Evolutionary conservation across 2,888 invertebrate species (phyloP), one percentile per base, ranked within the genome.

Genomic region (Brachylomia viminalis): DNA sequence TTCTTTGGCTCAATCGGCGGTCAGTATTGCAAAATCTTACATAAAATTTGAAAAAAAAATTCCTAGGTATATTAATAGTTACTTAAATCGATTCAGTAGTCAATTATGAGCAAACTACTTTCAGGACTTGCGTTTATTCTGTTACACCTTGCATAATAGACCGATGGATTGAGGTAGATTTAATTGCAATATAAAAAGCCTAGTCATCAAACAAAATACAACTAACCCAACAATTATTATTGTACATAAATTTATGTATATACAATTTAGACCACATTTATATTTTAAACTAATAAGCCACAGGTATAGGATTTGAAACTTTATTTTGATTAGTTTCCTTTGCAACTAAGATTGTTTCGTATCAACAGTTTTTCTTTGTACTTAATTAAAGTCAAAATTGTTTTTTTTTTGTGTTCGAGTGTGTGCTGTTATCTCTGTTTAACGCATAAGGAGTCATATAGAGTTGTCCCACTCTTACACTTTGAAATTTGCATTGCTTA

Each of bases 151-250:
- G n/a, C n/a, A n/a, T n/a, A n/a, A 0, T 59, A 67, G 66, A 54
- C 83, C 61, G 10, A 59, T 56, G 17, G n/a, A 42, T 59, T 72
- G 80, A 83, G 83, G 83, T 80, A 80, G 80, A 82, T 72, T 49
- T n/a, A 6, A 54, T 69, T 56, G 56, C 68, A 81, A 49, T 56
- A 15, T 17, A 49, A 38, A 64, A 52, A 33, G 33, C 27, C 49
- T 58, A 62, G 38, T 42, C 42, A 7, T 42, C 42, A 49, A 80
- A 71, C 23, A 30, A 1, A 30, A 56, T 52, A 61, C 49, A 30
- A 23, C 49, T 23, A 15, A 72, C 23, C 7, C 52, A 66, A 72
- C 45, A 66, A 54, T 45, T 66, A 17, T n/a, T n/a, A n/a, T n/a
- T n/a, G n/a, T n/a, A n/a, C n/a, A n/a, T 80, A 81, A 66, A 78